A percentile compares a stretch with the other conserved stretches of the same genome.
Conservation (phyloP, 2,113 vertebrate species). For the Sardina pilchardus region DNA sequence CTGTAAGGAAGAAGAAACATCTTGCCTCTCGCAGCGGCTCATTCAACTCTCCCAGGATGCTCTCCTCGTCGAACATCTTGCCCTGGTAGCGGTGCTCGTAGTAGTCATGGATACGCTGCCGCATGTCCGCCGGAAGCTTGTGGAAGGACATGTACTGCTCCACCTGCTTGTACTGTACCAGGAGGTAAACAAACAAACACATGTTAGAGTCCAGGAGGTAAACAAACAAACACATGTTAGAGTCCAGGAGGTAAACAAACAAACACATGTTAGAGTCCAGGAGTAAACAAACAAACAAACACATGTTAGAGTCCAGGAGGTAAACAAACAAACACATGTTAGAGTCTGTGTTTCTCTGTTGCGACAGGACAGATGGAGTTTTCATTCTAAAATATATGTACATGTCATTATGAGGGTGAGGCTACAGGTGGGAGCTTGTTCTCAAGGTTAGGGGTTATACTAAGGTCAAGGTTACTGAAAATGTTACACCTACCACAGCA, state of each 20-base stretch:
- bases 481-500: no score
- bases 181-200: no score
- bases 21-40: conserved; percentile 93
- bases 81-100: conserved; percentile 98
- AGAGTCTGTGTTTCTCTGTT: not conserved
- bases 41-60: conserved; percentile 94
- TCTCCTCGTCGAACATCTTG: conserved; percentile 99
- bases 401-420: not conserved
- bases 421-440: not conserved
- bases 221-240: not conserved
- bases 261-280: not conserved
- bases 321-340: not conserved
- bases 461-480: not conserved
- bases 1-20: not conserved
- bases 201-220: not conserved
- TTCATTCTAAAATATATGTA: no score
- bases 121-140: conserved; percentile 92
- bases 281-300: no score
- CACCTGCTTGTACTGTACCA: conserved; percentile 99
- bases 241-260: no score
- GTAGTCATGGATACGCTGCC: conserved; percentile 96
- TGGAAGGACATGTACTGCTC: conserved; percentile 99
- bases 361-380: not conserved
- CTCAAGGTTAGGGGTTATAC: no score
- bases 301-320: not conserved